Percentiles rank a stretch among this genome's conserved stretches.
Conservation (phyloP, 1,140 invertebrate species). For the Brachionus asplanchnoidis region DNA sequence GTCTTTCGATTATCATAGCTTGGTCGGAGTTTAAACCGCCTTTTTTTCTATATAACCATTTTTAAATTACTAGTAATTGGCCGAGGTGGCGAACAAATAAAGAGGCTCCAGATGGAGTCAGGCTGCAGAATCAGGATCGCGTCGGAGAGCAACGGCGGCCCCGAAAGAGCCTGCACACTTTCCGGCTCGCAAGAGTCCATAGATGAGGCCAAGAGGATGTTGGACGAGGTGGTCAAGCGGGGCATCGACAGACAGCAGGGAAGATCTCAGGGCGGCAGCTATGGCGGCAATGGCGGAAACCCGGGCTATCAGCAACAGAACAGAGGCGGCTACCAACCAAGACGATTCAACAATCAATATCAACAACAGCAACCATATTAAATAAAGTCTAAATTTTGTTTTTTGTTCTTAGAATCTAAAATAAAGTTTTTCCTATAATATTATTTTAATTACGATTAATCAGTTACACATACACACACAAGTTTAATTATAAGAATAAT, state of each 20-base stretch:
- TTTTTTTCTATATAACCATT: neutral
- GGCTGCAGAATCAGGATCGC: constrained; percentile 91
- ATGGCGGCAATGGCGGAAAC: neutral
- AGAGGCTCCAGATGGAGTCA: constrained; percentile 84
- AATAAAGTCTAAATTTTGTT: neutral
- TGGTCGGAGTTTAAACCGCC: neutral
- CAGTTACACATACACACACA: too few species aligned
- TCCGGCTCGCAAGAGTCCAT: constrained; percentile 32
- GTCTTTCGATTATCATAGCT: neutral
- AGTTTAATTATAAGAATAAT: too few species aligned
- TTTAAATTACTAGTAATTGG: constrained; percentile 61
- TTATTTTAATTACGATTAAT: neutral
- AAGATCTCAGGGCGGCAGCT: neutral
- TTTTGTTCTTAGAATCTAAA: neutral
- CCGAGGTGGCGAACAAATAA: constrained; percentile 90
- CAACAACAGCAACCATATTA: neutral
- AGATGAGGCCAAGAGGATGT: constrained; percentile 40
- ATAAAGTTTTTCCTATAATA: neutral
- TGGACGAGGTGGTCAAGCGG: constrained; percentile 16
- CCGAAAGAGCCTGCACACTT: constrained; percentile 17
- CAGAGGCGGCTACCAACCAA: neutral
- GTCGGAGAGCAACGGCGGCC: neutral
- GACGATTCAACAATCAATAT: constrained; percentile 28
- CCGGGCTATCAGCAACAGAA: neutral
- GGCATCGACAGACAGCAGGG: constrained; percentile 16